Evolutionary conservation across 2,888 invertebrate species (phyloP).

Genomic region (Temnothorax unifasciatus): DNA sequence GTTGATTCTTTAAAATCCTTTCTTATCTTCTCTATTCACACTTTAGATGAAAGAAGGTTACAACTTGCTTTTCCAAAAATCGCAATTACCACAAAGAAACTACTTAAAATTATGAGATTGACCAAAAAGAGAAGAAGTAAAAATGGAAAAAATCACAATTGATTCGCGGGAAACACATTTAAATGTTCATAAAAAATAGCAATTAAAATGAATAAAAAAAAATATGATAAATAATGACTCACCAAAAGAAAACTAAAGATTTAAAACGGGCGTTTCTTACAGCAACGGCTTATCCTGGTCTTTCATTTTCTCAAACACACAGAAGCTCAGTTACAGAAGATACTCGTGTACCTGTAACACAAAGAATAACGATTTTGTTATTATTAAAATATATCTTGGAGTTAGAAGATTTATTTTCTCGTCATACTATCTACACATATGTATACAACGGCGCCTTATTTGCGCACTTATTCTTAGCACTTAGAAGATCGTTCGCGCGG

Average conservation of each 20-base stretch:
- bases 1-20: not conserved
- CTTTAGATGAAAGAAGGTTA: not conserved
- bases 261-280: not conserved
- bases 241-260: not conserved
- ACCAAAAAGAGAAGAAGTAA: not conserved
- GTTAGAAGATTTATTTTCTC: not conserved
- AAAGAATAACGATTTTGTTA: not conserved
- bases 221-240: not conserved
- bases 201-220: not conserved
- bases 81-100: not conserved
- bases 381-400: not conserved
- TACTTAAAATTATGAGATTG: not conserved
- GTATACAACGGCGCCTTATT: slow-evolving; percentile 1
- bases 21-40: not conserved
- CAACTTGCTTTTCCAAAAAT: not conserved
- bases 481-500: not conserved
- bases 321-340: not conserved
- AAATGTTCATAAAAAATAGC: not conserved
- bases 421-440: not conserved
- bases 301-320: not conserved
- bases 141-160: not conserved
- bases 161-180: too few species aligned
- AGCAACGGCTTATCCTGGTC: not conserved
- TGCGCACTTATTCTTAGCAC: not conserved
- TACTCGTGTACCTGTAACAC: not conserved